phyloP scores from a whole-genome alignment of 2,113 vertebrate genomes.

The Ictidomys tridecemlineatus region DNA sequence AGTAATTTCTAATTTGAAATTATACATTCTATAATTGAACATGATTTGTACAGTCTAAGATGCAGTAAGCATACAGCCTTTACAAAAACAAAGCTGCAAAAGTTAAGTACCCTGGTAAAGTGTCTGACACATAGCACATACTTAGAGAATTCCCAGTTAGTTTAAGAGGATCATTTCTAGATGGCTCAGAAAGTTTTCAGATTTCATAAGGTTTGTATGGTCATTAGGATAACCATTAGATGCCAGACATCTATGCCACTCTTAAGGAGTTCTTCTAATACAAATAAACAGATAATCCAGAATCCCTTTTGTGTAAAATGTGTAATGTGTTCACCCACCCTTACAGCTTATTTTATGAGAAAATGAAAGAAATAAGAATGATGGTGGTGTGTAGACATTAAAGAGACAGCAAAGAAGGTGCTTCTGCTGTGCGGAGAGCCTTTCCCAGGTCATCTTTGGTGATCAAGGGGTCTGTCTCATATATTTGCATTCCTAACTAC shows the following conservation, averaged over 20 bases:
- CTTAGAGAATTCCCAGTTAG: constrained; percentile 17
- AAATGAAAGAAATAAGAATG: not conserved
- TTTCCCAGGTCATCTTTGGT: not conserved
- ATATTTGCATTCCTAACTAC: no score
- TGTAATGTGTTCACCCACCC: not conserved
- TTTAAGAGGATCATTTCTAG: constrained; percentile 27
- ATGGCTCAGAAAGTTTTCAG: not conserved
- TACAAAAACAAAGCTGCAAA: not conserved
- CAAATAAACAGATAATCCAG: not conserved
- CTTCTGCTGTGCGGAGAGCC: no score
- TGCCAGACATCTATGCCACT: not conserved
- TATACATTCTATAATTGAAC: not conserved
- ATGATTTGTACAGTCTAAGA: not conserved
- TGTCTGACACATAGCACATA: not conserved
- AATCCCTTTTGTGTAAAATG: not conserved
- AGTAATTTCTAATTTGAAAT: not conserved
- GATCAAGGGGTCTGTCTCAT: no score
- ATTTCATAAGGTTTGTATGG: not conserved
- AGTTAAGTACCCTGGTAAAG: constrained; percentile 5
- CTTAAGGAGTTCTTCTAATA: not conserved
- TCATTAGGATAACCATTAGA: not conserved
- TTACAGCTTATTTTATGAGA: not conserved
- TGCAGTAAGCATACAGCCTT: not conserved
- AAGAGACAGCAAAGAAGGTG: not conserved
- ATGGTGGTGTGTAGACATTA: not conserved